Evolutionary conservation across 2,888 invertebrate genomes (phyloP).

Genomic region (Macrophya alboannulata): DNA sequence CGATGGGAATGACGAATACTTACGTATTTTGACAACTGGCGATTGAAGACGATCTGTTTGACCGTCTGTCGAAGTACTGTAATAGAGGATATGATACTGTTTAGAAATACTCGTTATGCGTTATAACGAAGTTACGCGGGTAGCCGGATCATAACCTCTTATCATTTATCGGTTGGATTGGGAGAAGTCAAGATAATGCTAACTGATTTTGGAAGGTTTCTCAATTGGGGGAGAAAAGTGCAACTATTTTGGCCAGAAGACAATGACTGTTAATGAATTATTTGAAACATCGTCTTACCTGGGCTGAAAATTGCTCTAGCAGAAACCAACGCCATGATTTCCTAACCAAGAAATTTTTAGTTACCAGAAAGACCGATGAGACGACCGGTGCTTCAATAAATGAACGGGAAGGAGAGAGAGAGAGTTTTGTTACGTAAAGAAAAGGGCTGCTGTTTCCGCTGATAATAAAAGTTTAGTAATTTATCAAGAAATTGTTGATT

Average conservation of each 20-base stretch:
- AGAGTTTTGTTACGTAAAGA: constrained; percentile 21
- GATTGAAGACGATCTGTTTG: constrained; percentile 77
- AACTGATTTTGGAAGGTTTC: neutral
- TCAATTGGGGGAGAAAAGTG: too few species aligned
- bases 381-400: constrained; percentile 4
- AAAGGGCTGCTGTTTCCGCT: constrained; percentile 14
- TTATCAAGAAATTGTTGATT: neutral
- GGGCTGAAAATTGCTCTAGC: constrained; percentile 74
- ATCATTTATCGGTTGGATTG: neutral
- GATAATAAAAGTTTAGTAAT: neutral
- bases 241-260: neutral
- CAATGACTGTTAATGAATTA: neutral
- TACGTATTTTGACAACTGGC: constrained; percentile 78
- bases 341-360: constrained; percentile 56
- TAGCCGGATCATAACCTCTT: constrained; percentile 13
- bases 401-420: neutral
- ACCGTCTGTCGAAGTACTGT: constrained; percentile 79
- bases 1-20: constrained; percentile 62
- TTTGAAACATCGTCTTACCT: constrained; percentile 69
- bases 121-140: neutral
- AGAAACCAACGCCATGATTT: constrained; percentile 76
- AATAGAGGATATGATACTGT: constrained; percentile 67
- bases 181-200: too few species aligned
- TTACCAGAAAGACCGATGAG: constrained; percentile 58
- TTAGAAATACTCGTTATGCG: neutral